Conservation (phyloP, 2,113 vertebrate genomes). For the Tragelaphus strepsiceros region DNA sequence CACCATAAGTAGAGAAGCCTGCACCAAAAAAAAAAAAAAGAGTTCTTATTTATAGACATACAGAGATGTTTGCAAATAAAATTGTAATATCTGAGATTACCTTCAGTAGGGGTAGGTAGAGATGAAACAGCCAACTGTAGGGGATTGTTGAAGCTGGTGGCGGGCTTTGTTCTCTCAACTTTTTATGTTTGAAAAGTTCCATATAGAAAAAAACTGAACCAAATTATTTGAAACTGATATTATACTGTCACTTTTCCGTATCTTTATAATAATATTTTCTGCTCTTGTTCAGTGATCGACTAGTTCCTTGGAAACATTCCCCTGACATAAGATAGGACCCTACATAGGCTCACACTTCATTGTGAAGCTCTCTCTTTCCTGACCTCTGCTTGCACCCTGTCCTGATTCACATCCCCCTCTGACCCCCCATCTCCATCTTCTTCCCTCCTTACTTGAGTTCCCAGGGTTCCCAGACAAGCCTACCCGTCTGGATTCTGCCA, state of each 20-base stretch:
- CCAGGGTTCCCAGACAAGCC: background rate
- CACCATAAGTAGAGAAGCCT: background rate
- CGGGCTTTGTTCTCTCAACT: background rate
- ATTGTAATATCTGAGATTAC: background rate
- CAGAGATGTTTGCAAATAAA: background rate
- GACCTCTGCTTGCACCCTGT: background rate
- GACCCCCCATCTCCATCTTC: background rate
- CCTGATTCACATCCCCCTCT: background rate
- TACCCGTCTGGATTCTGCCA: background rate
- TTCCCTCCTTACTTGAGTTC: background rate
- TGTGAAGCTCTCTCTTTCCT: no score
- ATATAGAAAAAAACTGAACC: background rate
- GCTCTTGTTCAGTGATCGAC: background rate
- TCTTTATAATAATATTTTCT: background rate
- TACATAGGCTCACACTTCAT: rapidly evolving
- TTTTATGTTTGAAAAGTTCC: background rate
- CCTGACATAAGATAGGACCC: rapidly evolving
- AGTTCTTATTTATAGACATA: background rate
- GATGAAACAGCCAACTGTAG: background rate
- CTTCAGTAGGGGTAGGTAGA: background rate
- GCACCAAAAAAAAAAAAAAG: background rate
- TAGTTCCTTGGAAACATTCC: background rate
- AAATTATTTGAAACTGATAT: background rate
- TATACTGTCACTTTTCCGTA: rapidly evolving
- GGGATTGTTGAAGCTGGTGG: background rate